Percentiles rank a stretch among this genome's conserved stretches.
Evolutionary conservation across 2,113 vertebrate genomes (phyloP).

Genomic region (Toxotes chatareus): DNA sequence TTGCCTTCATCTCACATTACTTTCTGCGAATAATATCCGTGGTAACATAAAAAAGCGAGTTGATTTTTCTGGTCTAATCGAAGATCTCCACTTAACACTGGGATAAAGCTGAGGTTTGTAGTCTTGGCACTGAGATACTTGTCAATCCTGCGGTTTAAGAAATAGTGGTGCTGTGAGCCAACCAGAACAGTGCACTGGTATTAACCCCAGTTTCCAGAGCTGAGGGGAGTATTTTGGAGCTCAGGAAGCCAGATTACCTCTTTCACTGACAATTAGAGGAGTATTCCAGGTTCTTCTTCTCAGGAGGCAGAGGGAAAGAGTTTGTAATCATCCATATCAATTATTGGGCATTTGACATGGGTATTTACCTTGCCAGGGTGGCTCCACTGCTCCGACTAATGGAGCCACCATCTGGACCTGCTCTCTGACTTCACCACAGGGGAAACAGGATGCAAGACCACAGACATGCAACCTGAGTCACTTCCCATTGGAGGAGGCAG

Average conservation of each 20-base stretch:
- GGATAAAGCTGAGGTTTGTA: slow-evolving; percentile 3
- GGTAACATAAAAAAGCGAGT: not conserved
- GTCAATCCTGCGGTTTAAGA: slow-evolving; percentile 22
- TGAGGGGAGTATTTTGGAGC: slow-evolving; percentile 33
- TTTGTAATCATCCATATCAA: slow-evolving; percentile 71
- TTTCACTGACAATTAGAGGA: slow-evolving; percentile 60
- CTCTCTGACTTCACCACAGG: slow-evolving; percentile 16
- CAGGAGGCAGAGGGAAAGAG: slow-evolving; percentile 32
- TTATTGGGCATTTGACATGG: slow-evolving; percentile 64
- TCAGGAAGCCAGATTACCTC: slow-evolving; percentile 47
- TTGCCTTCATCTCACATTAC: not conserved
- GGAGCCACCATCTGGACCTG: slow-evolving; percentile 62
- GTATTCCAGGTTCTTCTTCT: slow-evolving; percentile 33
- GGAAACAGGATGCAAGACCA: slow-evolving; percentile 22
- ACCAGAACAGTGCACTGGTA: slow-evolving; percentile 14
- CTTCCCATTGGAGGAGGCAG: slow-evolving; percentile 11
- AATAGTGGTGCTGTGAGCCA: slow-evolving; percentile 9
- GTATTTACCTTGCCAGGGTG: slow-evolving; percentile 61
- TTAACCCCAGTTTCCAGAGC: slow-evolving; percentile 38
- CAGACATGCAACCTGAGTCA: not conserved
- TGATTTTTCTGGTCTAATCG: not conserved
- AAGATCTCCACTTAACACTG: not conserved
- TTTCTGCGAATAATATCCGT: not conserved
- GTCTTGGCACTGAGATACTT: slow-evolving; percentile 12
- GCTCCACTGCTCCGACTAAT: slow-evolving; percentile 52